Evolutionary conservation across 2,797 vertebrate species (phyloP).

Genomic region (Cercopithecus neglectus): DNA sequence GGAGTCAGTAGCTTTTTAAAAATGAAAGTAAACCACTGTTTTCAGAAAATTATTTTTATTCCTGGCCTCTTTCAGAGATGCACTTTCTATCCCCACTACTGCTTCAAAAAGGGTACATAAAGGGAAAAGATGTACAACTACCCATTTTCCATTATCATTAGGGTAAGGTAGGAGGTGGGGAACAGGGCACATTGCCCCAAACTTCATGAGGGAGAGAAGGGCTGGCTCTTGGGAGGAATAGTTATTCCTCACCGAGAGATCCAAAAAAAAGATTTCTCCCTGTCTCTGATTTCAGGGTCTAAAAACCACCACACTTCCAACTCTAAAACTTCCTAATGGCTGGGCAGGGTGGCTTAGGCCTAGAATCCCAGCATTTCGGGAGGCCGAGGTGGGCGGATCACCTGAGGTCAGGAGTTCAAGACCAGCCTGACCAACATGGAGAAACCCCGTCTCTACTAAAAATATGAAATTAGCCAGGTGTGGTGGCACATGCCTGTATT

Average conservation of each 20-base stretch:
- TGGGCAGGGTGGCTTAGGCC: too few species aligned
- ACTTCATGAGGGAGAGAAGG: not conserved
- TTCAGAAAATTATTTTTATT: not conserved
- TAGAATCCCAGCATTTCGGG: too few species aligned
- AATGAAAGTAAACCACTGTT: not conserved
- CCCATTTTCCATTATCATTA: not conserved
- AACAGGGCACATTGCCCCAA: not conserved
- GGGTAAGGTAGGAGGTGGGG: not conserved
- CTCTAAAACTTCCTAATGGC: not conserved
- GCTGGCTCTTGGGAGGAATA: not conserved
- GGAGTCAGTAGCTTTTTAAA: not conserved
- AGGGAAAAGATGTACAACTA: not conserved
- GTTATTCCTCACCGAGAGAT: not conserved
- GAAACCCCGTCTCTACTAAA: too few species aligned
- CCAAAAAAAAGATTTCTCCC: not conserved
- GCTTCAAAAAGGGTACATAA: not conserved
- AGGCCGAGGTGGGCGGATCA: too few species aligned
- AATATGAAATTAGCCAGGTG: too few species aligned
- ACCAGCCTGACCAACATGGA: too few species aligned
- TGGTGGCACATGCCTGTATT: too few species aligned
- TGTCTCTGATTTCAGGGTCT: not conserved
- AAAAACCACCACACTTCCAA: not conserved
- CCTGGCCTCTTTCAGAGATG: not conserved
- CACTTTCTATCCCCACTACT: not conserved
- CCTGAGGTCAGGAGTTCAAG: too few species aligned